Base-by-base conservation (phyloP, 2,888 invertebrate species). In the Macropis europaea region DNA sequence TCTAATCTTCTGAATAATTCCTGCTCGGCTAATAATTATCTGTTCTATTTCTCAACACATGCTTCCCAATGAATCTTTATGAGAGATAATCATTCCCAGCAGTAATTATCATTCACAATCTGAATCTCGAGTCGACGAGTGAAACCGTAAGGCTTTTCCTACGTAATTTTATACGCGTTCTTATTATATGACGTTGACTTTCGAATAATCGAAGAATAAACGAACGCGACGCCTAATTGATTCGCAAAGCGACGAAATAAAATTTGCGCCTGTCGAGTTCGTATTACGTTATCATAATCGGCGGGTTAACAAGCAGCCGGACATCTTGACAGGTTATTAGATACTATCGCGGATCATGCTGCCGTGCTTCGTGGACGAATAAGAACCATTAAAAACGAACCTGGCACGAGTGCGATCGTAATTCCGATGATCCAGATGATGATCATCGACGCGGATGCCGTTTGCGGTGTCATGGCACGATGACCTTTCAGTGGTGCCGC, bases 331-430 rank as follows among this genome's bases (percentile, higher is more conserved):
- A 57, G 52, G 26, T 62, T 66, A 56, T 52, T 62, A 70, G 56
- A 57, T 62, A 24, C 42, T 69, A 62, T 69, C 59, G 32, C 22
- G 59, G 19, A 54, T 50, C 36, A 11, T 24, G 15, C 26, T 17
- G 32, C 3, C 6, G 26, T 11, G 22, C 17, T 9, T 22, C 13
- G 5, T 28, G 24, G 2, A 26, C 34, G 19, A 50, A 48, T 50
- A 50, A 61, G 38, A 70, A 54, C 7, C 15, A 13, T 30, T 53
- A 2, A 42, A n/a, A 56, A 68, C 73, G 30, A 81, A 92, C 92
- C 91, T 43, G 95, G 95, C n/a, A 93, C 90, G n/a, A 94, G 86
- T 0, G 94, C 93, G 47, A 94, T 88, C 0, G 91, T 90, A 28
- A 93, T 86, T 7, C 93, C 94, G 43, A 92, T 87, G 13, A 91